phyloP scores from a whole-genome alignment of 2,888 invertebrate genomes.

The Eupithecia tripunctaria region DNA sequence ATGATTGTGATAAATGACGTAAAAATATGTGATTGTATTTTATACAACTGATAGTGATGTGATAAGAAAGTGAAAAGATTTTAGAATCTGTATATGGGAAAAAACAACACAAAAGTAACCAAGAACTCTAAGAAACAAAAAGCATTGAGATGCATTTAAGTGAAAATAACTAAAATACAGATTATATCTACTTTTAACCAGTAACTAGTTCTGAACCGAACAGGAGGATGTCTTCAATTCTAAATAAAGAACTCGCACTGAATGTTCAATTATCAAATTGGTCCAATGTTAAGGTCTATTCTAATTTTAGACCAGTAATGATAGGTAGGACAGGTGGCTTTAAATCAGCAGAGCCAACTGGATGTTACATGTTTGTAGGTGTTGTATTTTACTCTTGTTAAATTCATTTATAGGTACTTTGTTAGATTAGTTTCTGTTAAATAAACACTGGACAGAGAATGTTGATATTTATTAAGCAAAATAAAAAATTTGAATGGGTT shows the following conservation, averaged over 20 bases:
- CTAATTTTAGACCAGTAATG: constrained; percentile 36
- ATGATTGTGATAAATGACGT: constrained; percentile 6
- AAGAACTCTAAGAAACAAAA: not conserved
- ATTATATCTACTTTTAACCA: not conserved
- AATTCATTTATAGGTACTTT: not conserved
- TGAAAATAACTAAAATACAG: not conserved
- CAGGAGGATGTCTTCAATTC: constrained; percentile 39
- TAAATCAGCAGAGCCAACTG: constrained; percentile 15
- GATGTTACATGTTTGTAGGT: constrained; percentile 8
- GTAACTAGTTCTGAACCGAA: constrained; percentile 20
- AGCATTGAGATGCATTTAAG: not conserved
- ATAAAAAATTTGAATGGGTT: not conserved
- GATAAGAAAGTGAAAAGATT: not conserved
- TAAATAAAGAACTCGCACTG: constrained; percentile 39
- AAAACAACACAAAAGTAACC: not conserved
- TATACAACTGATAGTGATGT: not conserved
- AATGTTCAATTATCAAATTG: constrained; percentile 38
- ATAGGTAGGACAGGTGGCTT: constrained; percentile 29
- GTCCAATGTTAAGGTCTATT: constrained; percentile 37
- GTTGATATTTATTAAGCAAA: not conserved
- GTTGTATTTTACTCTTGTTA: not conserved
- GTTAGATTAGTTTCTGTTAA: not conserved
- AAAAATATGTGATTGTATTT: constrained; percentile 4
- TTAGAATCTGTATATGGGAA: not conserved
- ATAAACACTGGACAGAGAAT: not conserved